These are phyloP conservation scores for Gymnarchus niloticus DNA, from an alignment of 2,113 vertebrate genomes.

Conservation along the genomic window DNA sequence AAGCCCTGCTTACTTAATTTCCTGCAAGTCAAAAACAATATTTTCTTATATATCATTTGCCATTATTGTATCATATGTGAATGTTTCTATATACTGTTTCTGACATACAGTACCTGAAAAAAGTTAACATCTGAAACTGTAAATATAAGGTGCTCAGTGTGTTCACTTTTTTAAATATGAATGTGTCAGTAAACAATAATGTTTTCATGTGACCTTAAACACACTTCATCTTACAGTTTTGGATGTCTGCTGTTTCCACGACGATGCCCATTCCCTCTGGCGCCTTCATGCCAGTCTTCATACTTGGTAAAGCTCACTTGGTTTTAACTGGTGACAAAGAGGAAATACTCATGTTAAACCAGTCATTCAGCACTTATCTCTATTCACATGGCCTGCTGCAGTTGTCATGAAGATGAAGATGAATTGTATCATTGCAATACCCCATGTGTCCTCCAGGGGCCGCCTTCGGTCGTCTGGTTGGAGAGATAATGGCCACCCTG, in stretches of 20 bases:
- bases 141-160: not conserved
- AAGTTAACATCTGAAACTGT: not conserved
- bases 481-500: slow-evolving; percentile 90
- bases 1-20: no score
- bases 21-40: not conserved
- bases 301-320: slow-evolving; percentile 71
- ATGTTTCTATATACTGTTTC: not conserved
- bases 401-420: not conserved
- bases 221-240: slow-evolving; percentile 70
- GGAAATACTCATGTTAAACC: not conserved
- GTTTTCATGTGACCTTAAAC: not conserved
- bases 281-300: slow-evolving; percentile 96
- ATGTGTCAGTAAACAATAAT: not conserved
- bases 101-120: not conserved
- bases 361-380: not conserved
- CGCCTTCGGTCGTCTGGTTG: slow-evolving; percentile 88
- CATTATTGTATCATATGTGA: not conserved
- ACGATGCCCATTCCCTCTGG: slow-evolving; percentile 97
- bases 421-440: not conserved
- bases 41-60: no score
- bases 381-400: not conserved
- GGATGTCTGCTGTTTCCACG: slow-evolving; percentile 93
- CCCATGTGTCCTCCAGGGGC: slow-evolving; percentile 67
- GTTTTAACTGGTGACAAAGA: not conserved
- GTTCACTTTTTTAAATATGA: not conserved